Evolutionary conservation across 1,140 invertebrate species (phyloP).

Genomic region (Pogonus chalceus): DNA sequence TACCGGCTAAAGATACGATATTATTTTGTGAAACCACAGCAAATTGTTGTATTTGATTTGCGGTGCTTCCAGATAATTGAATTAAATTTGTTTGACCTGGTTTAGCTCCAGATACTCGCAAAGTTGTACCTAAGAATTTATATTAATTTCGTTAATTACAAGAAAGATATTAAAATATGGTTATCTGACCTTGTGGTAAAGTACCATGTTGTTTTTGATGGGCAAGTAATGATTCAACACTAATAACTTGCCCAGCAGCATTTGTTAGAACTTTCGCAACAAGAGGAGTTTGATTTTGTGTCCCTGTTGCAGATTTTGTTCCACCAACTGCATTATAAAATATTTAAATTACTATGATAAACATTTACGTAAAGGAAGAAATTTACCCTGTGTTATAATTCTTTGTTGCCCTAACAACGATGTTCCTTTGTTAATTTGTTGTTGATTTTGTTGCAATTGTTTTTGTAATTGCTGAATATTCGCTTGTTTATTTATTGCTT

Average conservation of each 20-base stretch:
- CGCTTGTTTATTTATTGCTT: constrained; percentile 20
- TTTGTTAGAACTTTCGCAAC: constrained; percentile 50
- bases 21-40: constrained; percentile 38
- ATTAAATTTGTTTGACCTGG: constrained; percentile 34
- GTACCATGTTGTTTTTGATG: constrained; percentile 42
- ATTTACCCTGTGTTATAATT: constrained; percentile 14
- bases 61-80: constrained; percentile 27
- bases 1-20: constrained; percentile 29
- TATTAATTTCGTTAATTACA: background rate
- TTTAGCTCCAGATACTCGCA: constrained; percentile 36
- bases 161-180: background rate
- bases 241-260: constrained; percentile 50
- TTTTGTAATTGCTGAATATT: constrained; percentile 28
- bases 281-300: constrained; percentile 28
- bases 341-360: too few relatives aligned
- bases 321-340: constrained; percentile 15
- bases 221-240: constrained; percentile 53
- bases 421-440: constrained; percentile 19
- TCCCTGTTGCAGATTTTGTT: constrained; percentile 19
- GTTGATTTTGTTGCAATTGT: constrained; percentile 27
- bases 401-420: constrained; percentile 18
- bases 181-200: constrained; percentile 32
- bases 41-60: constrained; percentile 34
- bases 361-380: background rate
- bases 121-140: constrained; percentile 29